These are phyloP conservation scores for Gnatocerus cornutus DNA, from an alignment of 2,888 invertebrate genomes.

Conservation along the genomic window DNA sequence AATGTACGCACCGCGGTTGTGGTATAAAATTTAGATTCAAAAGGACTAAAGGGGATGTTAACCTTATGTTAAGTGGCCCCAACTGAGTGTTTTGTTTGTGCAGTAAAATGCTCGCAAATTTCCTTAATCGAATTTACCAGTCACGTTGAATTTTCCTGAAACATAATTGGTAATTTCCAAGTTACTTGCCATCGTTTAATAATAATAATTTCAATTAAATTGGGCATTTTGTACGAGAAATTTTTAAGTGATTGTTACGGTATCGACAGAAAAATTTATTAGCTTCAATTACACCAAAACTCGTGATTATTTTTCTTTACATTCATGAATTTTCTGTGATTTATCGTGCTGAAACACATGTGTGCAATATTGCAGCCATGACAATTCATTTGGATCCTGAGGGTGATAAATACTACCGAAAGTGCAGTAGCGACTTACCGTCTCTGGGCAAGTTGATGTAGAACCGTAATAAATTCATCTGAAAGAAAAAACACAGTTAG, in stretches of 20 bases:
- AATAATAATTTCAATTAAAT: too few species aligned
- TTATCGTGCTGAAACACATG: neutral
- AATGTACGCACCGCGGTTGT: neutral
- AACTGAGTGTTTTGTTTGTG: conserved; percentile 6
- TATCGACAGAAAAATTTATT: neutral
- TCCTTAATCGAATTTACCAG: conserved; percentile 3
- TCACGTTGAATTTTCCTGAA: neutral
- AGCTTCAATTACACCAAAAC: neutral
- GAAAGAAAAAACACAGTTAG: conserved; percentile 9
- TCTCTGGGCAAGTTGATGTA: conserved; percentile 6
- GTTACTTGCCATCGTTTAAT: too few species aligned
- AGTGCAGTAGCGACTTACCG: conserved; percentile 18
- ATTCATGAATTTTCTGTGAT: neutral
- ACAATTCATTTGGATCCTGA: neutral
- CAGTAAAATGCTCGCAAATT: conserved; percentile 8
- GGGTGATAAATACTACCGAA: neutral
- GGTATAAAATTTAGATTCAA: conserved; percentile 1
- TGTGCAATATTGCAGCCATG: neutral
- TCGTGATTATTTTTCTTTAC: neutral
- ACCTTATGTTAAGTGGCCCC: conserved; percentile 3
- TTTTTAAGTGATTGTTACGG: too few species aligned
- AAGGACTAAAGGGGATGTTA: conserved; percentile 8
- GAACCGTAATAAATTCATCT: neutral
- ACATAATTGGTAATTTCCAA: neutral
- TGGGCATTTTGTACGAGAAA: too few species aligned